Evolutionary conservation across 2,888 invertebrate species (phyloP).

Genomic region (Pherbina coryleti): DNA sequence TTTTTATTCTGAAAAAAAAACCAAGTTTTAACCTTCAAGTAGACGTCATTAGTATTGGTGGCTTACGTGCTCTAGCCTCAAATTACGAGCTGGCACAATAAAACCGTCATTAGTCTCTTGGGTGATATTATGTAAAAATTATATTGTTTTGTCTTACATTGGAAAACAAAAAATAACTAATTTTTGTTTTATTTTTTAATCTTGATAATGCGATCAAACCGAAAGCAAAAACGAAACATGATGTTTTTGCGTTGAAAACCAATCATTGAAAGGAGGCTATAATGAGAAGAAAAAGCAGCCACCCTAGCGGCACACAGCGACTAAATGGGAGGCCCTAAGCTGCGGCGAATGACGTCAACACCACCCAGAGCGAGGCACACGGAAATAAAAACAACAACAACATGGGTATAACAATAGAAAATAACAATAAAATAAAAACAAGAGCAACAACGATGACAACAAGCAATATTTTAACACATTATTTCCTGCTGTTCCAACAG

Average conservation of each 20-base stretch:
- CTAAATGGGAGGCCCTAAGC: background rate
- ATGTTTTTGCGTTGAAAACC: background rate
- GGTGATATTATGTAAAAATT: background rate
- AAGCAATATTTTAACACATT: constrained; percentile 7
- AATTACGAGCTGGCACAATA: too few relatives aligned
- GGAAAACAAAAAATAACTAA: background rate
- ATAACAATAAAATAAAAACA: background rate
- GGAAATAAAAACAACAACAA: background rate
- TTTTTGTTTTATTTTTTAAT: background rate
- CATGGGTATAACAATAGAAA: background rate
- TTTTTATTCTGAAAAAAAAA: too few relatives aligned
- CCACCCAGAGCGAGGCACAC: background rate
- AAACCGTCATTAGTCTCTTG: background rate
- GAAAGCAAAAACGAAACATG: background rate
- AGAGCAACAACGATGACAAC: background rate
- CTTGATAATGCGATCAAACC: constrained; percentile 20
- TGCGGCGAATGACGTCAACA: constrained; percentile 12
- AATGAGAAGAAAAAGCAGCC: background rate
- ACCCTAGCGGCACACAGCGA: background rate
- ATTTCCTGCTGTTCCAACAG: background rate
- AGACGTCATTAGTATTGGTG: too few relatives aligned
- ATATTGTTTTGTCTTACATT: background rate
- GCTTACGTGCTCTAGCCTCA: too few relatives aligned
- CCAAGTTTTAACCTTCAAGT: too few relatives aligned
- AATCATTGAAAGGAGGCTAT: background rate